These are phyloP conservation scores for Caligus rogercresseyi DNA, from an alignment of 1,140 invertebrate species.

Conservation along the genomic window DNA sequence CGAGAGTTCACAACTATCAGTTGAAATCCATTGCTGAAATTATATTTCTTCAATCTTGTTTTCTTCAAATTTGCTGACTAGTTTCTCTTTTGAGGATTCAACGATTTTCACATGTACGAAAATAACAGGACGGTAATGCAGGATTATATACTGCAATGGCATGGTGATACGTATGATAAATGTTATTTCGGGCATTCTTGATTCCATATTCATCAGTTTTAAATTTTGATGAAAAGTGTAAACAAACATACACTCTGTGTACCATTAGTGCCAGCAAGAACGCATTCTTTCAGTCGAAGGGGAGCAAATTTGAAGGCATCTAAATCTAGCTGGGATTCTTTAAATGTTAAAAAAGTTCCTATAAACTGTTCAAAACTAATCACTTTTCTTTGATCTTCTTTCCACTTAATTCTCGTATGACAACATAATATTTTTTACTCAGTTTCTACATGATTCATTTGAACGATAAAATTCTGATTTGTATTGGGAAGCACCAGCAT, in stretches of 20 bases:
- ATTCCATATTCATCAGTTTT: not conserved
- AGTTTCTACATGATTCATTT: not conserved
- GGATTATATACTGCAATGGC: not conserved
- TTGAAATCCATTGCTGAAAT: not conserved
- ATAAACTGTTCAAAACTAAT: conserved; percentile 1
- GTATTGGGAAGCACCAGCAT: not conserved
- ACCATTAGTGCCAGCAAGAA: not conserved
- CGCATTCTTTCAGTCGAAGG: not conserved
- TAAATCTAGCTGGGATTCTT: not conserved
- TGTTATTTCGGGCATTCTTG: not conserved
- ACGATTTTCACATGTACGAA: not conserved
- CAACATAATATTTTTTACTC: not conserved
- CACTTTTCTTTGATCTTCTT: not conserved
- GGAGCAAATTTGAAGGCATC: not conserved
- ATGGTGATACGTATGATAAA: not conserved
- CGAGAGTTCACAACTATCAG: not conserved
- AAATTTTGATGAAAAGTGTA: not conserved
- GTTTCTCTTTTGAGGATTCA: not conserved
- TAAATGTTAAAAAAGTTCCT: not conserved
- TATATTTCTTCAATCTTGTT: not conserved
- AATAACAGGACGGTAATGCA: not conserved
- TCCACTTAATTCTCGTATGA: not conserved
- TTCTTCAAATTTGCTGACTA: not conserved
- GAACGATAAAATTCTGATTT: not conserved
- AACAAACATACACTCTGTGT: not conserved